Evolutionary conservation across 30 jellyfish, hydroid and myxozoan genomes (phyloP).

Genomic region (Rhopilema esculentum): DNA sequence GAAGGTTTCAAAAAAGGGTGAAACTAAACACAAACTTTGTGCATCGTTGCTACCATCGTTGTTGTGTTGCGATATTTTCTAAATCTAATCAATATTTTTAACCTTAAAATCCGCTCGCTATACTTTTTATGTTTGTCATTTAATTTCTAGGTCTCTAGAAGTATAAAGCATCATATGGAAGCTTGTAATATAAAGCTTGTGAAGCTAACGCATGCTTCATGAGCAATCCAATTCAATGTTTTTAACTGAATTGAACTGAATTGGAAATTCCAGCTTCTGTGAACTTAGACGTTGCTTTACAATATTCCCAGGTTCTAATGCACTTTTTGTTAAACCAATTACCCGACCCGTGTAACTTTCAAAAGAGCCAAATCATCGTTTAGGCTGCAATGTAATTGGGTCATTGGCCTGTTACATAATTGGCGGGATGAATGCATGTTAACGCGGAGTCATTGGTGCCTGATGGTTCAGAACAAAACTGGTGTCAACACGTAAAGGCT

Average conservation of each 20-base stretch:
- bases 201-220: background rate
- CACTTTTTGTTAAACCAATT: background rate
- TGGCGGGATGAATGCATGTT: background rate
- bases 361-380: background rate
- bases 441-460: slow-evolving; percentile 27
- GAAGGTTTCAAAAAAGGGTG: too few species aligned
- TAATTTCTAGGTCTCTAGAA: too few species aligned
- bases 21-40: too few species aligned
- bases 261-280: too few species aligned
- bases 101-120: too few species aligned
- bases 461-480: background rate
- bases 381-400: background rate
- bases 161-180: too few species aligned
- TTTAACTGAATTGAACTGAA: background rate
- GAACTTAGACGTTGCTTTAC: too few species aligned
- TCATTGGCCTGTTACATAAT: slow-evolving; percentile 1
- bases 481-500: background rate
- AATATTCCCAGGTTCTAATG: background rate
- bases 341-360: background rate
- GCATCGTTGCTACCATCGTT: too few species aligned
- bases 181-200: too few species aligned
- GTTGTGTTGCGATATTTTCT: too few species aligned
- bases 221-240: background rate
- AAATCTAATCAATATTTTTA: too few species aligned
- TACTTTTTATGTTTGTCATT: too few species aligned